A percentile compares a stretch with the other conserved stretches of the same genome.
Evolutionary conservation across 2,113 vertebrate species (phyloP).

Genomic region (Chunga burmeisteri): DNA sequence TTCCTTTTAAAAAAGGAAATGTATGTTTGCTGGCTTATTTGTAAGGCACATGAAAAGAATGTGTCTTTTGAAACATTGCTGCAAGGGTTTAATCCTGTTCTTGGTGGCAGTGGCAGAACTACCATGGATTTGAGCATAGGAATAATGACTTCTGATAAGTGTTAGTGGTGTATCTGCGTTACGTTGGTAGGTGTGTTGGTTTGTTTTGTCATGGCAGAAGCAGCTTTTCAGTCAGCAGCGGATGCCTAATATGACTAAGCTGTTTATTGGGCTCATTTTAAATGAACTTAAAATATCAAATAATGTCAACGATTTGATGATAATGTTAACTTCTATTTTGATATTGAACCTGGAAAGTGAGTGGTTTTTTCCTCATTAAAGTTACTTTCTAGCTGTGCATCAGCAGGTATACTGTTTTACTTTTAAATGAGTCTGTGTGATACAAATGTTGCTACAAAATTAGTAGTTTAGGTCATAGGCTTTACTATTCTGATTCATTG

Average conservation of each 20-base stretch:
- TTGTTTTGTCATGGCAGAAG: background rate
- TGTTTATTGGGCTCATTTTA: background rate
- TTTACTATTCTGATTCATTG: background rate
- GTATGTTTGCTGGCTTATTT: background rate
- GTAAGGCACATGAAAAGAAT: background rate
- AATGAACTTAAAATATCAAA: background rate
- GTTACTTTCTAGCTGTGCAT: background rate
- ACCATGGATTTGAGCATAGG: background rate
- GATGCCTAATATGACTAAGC: background rate
- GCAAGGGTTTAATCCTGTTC: background rate
- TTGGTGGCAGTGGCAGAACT: background rate
- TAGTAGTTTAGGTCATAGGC: background rate
- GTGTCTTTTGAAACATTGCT: background rate
- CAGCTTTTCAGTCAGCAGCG: background rate
- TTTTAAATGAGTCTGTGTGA: background rate
- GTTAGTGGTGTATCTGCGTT: background rate
- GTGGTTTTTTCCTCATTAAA: accelerated
- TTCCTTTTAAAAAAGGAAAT: background rate
- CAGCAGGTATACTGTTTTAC: background rate
- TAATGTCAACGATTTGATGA: background rate
- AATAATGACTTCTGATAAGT: background rate
- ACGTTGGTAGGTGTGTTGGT: background rate
- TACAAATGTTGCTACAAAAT: background rate
- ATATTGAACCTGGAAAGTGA: background rate
- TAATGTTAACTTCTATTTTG: background rate